A percentile compares a stretch with the other conserved stretches of the same genome.
Conservation (phyloP, 2,888 invertebrate genomes). For the Hirtodrosophila duncani region DNA sequence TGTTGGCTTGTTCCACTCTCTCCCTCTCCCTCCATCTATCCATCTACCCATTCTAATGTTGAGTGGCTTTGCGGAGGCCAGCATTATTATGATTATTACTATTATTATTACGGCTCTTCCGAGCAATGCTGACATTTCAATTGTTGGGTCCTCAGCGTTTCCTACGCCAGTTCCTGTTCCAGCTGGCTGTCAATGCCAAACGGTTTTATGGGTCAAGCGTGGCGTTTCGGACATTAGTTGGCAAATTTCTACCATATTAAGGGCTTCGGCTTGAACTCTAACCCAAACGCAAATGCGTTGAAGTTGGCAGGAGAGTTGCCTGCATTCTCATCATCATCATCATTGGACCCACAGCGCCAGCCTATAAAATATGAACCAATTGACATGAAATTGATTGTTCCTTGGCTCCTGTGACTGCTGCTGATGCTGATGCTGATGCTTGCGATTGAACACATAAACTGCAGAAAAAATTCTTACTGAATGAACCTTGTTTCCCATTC, state of each 20-base stretch:
- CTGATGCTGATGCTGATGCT: constrained; percentile 5
- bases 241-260: constrained; percentile 13
- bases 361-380: constrained; percentile 68
- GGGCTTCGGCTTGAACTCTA: constrained; percentile 35
- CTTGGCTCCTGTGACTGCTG: constrained; percentile 2
- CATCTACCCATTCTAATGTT: too few relatives aligned
- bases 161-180: background rate
- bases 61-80: constrained; percentile 3
- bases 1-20: background rate
- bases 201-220: constrained; percentile 52
- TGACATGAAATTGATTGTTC: constrained; percentile 72
- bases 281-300: constrained; percentile 50
- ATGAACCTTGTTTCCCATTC: constrained; percentile 10
- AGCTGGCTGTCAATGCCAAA: constrained; percentile 37
- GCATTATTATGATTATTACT: constrained; percentile 15
- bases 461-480: constrained; percentile 32
- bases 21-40: background rate
- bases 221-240: constrained; percentile 33
- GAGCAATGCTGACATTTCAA: constrained; percentile 48
- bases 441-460: constrained; percentile 55
- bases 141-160: constrained; percentile 27
- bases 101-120: constrained; percentile 21
- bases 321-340: constrained; percentile 5
- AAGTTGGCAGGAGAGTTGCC: constrained; percentile 12
- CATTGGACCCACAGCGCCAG: constrained; percentile 26